Percentiles rank a stretch among this genome's conserved stretches.
Conservation (phyloP, 2,888 invertebrate genomes). For the Xestoiulus laeticollis region DNA sequence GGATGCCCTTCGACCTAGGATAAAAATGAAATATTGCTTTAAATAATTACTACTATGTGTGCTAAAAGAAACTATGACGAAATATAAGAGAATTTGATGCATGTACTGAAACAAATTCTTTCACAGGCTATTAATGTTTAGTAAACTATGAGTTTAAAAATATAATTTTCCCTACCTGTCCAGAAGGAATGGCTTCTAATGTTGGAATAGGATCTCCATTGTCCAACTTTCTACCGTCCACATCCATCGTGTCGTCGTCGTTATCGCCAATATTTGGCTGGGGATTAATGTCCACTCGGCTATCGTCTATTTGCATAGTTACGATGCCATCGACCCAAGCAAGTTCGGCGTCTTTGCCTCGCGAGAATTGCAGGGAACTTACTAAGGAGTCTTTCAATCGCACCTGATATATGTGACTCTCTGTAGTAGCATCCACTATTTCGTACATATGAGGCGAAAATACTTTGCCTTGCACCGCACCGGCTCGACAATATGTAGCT, state of each 20-base stretch:
- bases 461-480: slow-evolving; percentile 73
- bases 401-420: slow-evolving; percentile 97
- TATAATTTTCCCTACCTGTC: slow-evolving; percentile 51
- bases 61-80: too few relatives aligned
- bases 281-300: slow-evolving; percentile 51
- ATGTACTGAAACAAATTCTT: too few relatives aligned
- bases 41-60: too few relatives aligned
- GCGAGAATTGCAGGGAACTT: slow-evolving; percentile 84
- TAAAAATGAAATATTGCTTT: neutral
- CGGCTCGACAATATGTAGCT: slow-evolving; percentile 73
- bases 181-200: slow-evolving; percentile 58
- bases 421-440: slow-evolving; percentile 93
- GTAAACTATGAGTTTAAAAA: neutral
- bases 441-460: slow-evolving; percentile 80
- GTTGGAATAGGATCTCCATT: slow-evolving; percentile 57
- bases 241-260: slow-evolving; percentile 17
- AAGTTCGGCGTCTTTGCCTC: slow-evolving; percentile 88
- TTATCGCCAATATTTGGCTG: slow-evolving; percentile 63
- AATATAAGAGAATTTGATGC: neutral
- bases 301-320: slow-evolving; percentile 61
- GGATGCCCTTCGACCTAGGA: slow-evolving; percentile 74
- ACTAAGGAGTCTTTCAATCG: slow-evolving; percentile 91
- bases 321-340: slow-evolving; percentile 92
- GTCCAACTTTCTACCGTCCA: slow-evolving; percentile 16
- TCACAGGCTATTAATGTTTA: too few relatives aligned